phyloP scores from a whole-genome alignment of 2,113 vertebrate genomes.

The Psilopogon haemacephalus region DNA sequence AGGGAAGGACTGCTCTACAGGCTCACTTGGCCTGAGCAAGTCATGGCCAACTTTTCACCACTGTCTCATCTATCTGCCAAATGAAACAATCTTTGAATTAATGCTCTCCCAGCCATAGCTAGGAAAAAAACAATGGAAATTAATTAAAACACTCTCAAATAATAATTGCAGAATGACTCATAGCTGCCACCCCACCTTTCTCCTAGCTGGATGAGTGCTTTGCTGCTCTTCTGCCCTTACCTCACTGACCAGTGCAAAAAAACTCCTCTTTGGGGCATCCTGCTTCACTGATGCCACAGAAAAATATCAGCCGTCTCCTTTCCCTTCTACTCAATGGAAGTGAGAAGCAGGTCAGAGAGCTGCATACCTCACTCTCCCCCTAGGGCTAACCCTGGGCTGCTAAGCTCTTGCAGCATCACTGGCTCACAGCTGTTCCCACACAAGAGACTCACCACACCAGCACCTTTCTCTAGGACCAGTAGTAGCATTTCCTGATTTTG shows the following conservation, averaged over 20 bases:
- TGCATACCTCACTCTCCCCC: too few species aligned
- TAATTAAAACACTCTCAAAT: not conserved
- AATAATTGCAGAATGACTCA: not conserved
- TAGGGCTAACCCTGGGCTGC: not conserved
- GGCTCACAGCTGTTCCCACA: rapidly evolving
- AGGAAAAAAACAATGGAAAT: not conserved
- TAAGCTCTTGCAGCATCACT: not conserved
- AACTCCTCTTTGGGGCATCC: not conserved
- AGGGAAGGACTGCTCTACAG: not conserved
- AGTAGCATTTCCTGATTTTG: not conserved
- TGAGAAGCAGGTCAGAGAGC: not conserved
- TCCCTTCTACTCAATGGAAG: not conserved
- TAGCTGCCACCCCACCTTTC: not conserved
- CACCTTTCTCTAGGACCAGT: not conserved
- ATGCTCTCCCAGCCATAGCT: not conserved
- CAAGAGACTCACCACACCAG: not conserved
- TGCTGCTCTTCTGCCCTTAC: not conserved
- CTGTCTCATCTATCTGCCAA: not conserved
- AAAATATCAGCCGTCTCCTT: rapidly evolving
- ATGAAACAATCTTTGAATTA: not conserved
- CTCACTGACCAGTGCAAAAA: not conserved
- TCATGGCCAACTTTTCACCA: not conserved
- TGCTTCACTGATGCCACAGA: not conserved
- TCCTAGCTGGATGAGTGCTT: not conserved
- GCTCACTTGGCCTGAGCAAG: not conserved